Evolutionary conservation across 2,113 vertebrate genomes (phyloP), one percentile per base, ranked within the genome.

Genomic region (Nesoenas mayeri): DNA sequence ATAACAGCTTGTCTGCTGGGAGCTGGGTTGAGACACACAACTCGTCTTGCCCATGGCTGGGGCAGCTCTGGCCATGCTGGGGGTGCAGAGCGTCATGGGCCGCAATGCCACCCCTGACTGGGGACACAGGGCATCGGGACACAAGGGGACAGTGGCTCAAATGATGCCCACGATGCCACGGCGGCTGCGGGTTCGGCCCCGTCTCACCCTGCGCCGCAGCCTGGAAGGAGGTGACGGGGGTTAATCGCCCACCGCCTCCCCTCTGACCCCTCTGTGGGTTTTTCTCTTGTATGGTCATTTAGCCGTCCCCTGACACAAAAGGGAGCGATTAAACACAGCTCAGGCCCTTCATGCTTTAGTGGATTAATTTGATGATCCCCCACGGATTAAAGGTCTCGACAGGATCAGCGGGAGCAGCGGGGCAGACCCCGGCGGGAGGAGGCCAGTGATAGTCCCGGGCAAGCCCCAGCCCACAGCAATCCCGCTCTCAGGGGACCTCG

Each of bases 231-330:
- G 97, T 97, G 91, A 96, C 91, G 78, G 85, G 96, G 97, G 98
- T 98, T 98, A 98, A 98, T 98, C 97, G 91, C 97, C 97, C 91
- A 96, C 92, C 93, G 91, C 97, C 94, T 98, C 97, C 97, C 97
- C 97, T 97, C 96, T 97, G 98, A 98, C 98, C 98, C 95, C 58
- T 95, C 78, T 98, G 98, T 98, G 97, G 97, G 95, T 98, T 97
- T 98, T 98, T 97, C 97, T 96, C 97, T 97, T 97, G 97, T 98
- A 96, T 88, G 95, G 97, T 97, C 97, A 98, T 98, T 97, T 95
- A 96, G 97, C 95, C 96, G 84, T 97, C 86, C 91, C 93, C 85
- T 78, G 72, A 89, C 86, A 98, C 98, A 98, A 98, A 98, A 97
- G 96, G 89, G 96, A 97, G 97, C 95, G 95, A 97, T 97, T 98